These are phyloP conservation scores for Cirrhinus mrigala DNA, from an alignment of 2,797 vertebrate genomes.

Conservation along the genomic window DNA sequence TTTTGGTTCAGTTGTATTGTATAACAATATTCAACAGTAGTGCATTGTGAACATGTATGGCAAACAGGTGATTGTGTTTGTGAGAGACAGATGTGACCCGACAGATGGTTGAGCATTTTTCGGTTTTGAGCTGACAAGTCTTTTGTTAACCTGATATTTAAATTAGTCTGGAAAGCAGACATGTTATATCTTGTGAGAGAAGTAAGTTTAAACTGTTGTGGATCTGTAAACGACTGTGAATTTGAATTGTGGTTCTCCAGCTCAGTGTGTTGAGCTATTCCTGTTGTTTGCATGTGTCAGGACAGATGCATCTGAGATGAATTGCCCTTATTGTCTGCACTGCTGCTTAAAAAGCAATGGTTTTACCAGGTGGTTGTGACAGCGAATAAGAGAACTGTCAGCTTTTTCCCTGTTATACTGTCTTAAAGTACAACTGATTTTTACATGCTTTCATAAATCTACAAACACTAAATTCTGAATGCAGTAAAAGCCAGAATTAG, in stretches of 20 bases:
- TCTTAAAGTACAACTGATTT: not conserved
- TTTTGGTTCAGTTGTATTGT: not conserved
- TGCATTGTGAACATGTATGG: not conserved
- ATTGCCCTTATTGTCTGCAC: not conserved
- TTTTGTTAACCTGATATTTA: not conserved
- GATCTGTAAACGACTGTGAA: not conserved
- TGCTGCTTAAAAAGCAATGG: not conserved
- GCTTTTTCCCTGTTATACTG: not conserved
- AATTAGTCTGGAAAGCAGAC: not conserved
- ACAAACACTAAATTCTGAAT: not conserved
- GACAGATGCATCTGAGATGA: conserved; percentile 5
- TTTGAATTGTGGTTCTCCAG: not conserved
- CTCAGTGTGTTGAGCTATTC: not conserved
- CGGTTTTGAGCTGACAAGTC: not conserved
- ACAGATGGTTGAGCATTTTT: not conserved
- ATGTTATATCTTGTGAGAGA: not conserved
- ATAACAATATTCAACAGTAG: not conserved
- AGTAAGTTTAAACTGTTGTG: not conserved
- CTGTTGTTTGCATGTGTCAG: not conserved
- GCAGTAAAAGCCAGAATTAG: not conserved
- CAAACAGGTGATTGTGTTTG: not conserved
- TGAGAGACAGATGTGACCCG: not conserved
- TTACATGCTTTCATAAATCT: not conserved
- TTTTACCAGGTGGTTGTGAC: conserved; percentile 24
- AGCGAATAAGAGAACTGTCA: not conserved